phyloP scores from a whole-genome alignment of 2,113 vertebrate genomes.

The Poecile atricapillus region DNA sequence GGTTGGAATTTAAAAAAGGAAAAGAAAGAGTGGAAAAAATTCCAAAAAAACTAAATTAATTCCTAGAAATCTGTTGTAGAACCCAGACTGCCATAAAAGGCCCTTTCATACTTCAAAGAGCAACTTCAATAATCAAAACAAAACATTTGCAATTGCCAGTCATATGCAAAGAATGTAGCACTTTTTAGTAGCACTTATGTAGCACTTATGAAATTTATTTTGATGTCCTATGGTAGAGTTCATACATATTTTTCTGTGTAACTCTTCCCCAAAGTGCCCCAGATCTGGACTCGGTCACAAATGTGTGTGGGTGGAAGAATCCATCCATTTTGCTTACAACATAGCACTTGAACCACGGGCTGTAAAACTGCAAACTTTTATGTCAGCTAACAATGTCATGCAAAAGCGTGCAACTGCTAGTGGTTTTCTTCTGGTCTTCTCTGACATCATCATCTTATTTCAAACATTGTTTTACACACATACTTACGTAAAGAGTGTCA shows the following conservation, averaged over 20 bases:
- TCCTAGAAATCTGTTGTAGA: background rate
- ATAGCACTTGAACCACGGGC: background rate
- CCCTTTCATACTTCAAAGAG: conserved; percentile 25
- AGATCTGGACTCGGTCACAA: background rate
- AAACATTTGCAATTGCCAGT: background rate
- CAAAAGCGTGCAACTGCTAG: background rate
- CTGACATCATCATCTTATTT: background rate
- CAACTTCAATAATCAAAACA: conserved; percentile 23
- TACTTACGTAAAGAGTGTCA: background rate
- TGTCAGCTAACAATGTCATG: background rate
- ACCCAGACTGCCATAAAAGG: conserved; percentile 22
- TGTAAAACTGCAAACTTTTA: background rate
- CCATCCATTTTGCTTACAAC: background rate
- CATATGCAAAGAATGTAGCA: background rate
- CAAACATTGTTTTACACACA: background rate
- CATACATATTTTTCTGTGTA: background rate
- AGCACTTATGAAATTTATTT: background rate
- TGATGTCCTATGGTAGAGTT: background rate
- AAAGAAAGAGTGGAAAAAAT: background rate
- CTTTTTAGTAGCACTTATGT: too few species aligned
- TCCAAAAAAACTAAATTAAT: conserved; percentile 1
- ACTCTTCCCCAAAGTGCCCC: background rate
- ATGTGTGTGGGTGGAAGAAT: background rate
- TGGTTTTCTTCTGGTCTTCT: background rate
- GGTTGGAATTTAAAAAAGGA: background rate